Percentiles rank a stretch among this genome's conserved stretches.
phyloP scores from a whole-genome alignment of 2,113 vertebrate genomes.

The Pelecanus crispus region DNA sequence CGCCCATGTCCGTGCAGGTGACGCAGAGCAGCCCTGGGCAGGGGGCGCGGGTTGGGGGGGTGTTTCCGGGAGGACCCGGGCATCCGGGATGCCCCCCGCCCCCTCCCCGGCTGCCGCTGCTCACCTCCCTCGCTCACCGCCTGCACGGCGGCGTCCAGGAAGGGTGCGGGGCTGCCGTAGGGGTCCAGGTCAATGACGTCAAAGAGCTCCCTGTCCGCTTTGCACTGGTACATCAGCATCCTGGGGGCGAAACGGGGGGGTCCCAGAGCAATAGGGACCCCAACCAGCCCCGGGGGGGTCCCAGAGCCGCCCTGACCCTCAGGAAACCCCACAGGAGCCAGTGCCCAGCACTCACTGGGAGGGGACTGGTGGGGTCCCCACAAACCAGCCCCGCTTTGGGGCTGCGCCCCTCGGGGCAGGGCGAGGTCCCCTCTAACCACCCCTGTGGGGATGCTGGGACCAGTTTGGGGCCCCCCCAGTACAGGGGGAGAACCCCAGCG shows the following conservation, averaged over 20 bases:
- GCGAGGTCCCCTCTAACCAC: too few species aligned
- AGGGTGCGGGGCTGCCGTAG: constrained; percentile 85
- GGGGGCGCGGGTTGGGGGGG: neutral
- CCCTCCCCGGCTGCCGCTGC: neutral
- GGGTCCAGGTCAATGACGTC: constrained; percentile 93
- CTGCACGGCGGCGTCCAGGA: constrained; percentile 89
- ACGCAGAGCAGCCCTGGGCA: constrained; percentile 84
- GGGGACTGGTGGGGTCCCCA: neutral
- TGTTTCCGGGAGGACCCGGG: neutral
- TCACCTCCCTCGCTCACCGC: constrained; percentile 87
- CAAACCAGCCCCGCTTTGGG: neutral
- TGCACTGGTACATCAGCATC: constrained; percentile 84
- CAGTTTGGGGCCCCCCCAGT: neutral
- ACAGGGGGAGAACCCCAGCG: neutral
- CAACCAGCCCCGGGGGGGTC: too few species aligned
- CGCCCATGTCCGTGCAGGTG: constrained; percentile 93
- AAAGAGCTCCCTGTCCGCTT: constrained; percentile 73
- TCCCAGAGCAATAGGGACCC: too few species aligned
- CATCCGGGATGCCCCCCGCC: fast-evolving
- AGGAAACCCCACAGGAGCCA: neutral
- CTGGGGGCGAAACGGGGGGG: constrained; percentile 18
- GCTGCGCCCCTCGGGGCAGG: too few species aligned
- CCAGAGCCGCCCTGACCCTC: neutral
- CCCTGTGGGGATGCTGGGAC: neutral
- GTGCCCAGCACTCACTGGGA: neutral